phyloP scores from a whole-genome alignment of 2,888 invertebrate species.

The Agonum fuliginosum region DNA sequence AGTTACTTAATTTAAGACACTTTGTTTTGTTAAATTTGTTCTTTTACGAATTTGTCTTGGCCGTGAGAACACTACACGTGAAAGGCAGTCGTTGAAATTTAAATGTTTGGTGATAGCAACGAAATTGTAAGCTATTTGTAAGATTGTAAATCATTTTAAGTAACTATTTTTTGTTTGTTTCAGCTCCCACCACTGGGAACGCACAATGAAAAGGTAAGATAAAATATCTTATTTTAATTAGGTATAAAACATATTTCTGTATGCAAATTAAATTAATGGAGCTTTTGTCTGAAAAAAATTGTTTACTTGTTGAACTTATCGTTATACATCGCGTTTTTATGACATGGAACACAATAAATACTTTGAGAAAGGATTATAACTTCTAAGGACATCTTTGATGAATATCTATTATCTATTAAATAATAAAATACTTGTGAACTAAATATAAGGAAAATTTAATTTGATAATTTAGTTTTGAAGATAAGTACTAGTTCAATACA shows the following conservation, averaged over 20 bases:
- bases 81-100: not conserved
- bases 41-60: conserved; percentile 18
- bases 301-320: conserved; percentile 17
- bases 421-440: too few species aligned
- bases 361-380: not conserved
- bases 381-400: conserved; percentile 13
- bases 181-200: conserved; percentile 71
- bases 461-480: too few species aligned
- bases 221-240: conserved; percentile 33
- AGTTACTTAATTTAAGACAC: conserved; percentile 17
- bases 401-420: not conserved
- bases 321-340: not conserved
- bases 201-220: conserved; percentile 71
- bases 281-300: conserved; percentile 12
- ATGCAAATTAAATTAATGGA: conserved; percentile 26
- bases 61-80: conserved; percentile 17
- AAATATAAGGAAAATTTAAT: too few species aligned
- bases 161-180: conserved; percentile 66
- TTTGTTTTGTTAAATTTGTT: not conserved
- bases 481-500: too few species aligned
- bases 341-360: not conserved
- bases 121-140: conserved; percentile 28
- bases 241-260: not conserved
- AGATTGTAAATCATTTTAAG: conserved; percentile 1
- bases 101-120: conserved; percentile 8